A percentile compares a stretch with the other conserved stretches of the same genome.
phyloP scores from a whole-genome alignment of 2,888 invertebrate species.

The Leucania comma region DNA sequence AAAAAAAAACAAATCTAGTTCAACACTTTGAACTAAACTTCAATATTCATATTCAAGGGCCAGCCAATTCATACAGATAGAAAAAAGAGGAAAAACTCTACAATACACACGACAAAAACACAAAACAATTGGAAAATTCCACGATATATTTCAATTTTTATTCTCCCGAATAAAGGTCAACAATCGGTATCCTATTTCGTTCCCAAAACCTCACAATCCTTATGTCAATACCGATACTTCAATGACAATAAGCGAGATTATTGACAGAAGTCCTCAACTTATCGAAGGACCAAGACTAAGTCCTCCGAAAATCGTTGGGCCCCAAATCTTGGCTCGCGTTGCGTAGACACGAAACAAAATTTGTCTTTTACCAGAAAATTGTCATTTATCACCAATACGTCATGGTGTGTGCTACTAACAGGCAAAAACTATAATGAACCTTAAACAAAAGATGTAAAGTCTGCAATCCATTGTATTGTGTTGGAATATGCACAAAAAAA shows the following conservation, averaged over 20 bases:
- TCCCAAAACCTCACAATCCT: slow-evolving; percentile 37
- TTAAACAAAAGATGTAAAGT: slow-evolving; percentile 30
- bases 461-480: slow-evolving; percentile 13
- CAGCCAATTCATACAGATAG: neutral
- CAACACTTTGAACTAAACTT: neutral
- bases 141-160: slow-evolving; percentile 26
- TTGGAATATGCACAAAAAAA: slow-evolving; percentile 47
- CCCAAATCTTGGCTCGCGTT: slow-evolving; percentile 77
- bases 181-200: slow-evolving; percentile 41
- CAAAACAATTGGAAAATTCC: slow-evolving; percentile 27
- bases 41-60: neutral
- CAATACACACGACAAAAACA: slow-evolving; percentile 16
- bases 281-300: slow-evolving; percentile 41
- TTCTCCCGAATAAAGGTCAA: slow-evolving; percentile 39
- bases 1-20: no score
- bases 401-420: slow-evolving; percentile 49
- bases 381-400: slow-evolving; percentile 78
- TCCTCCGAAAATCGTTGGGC: slow-evolving; percentile 55
- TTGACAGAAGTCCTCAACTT: slow-evolving; percentile 45
- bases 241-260: slow-evolving; percentile 55
- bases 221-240: slow-evolving; percentile 50
- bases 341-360: slow-evolving; percentile 80
- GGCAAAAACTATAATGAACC: slow-evolving; percentile 22
- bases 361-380: slow-evolving; percentile 77
- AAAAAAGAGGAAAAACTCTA: neutral